Evolutionary conservation across 2,797 vertebrate species (phyloP).

Genomic region (Anguilla anguilla): DNA sequence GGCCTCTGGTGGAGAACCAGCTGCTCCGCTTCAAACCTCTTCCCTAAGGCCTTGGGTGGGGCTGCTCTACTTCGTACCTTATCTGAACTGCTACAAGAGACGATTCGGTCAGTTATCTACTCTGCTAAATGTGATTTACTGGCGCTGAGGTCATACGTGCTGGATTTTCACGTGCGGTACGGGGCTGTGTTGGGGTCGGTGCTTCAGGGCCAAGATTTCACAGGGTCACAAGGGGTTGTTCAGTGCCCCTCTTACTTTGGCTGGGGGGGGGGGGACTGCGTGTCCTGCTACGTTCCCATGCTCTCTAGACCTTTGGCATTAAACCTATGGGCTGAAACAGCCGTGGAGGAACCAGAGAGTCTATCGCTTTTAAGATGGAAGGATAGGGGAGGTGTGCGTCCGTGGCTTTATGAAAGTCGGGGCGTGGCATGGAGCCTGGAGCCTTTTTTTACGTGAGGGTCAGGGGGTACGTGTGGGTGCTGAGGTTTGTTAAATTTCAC

Average conservation of each 20-base stretch:
- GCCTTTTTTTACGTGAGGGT: neutral
- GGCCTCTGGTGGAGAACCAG: too few relatives aligned
- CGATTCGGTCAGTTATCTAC: neutral
- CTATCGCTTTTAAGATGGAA: neutral
- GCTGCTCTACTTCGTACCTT: neutral
- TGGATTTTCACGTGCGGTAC: neutral
- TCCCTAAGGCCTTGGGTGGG: too few relatives aligned
- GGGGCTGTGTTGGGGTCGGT: neutral
- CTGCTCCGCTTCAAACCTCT: too few relatives aligned
- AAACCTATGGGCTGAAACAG: neutral
- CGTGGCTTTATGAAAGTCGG: neutral
- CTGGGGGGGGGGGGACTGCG: neutral
- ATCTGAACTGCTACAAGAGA: neutral
- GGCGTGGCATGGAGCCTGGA: neutral
- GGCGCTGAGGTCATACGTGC: neutral
- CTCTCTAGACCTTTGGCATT: conserved; percentile 12
- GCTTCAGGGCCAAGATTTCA: neutral
- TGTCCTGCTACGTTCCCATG: neutral
- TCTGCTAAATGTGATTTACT: neutral
- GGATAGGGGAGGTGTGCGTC: neutral
- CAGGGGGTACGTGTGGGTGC: neutral
- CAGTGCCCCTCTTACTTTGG: neutral
- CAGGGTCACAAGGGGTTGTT: conserved; percentile 10
- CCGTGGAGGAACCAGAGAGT: neutral
- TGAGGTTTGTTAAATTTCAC: neutral